Evolutionary conservation across 2,888 invertebrate species (phyloP).

Genomic region (Tholera decimalis): DNA sequence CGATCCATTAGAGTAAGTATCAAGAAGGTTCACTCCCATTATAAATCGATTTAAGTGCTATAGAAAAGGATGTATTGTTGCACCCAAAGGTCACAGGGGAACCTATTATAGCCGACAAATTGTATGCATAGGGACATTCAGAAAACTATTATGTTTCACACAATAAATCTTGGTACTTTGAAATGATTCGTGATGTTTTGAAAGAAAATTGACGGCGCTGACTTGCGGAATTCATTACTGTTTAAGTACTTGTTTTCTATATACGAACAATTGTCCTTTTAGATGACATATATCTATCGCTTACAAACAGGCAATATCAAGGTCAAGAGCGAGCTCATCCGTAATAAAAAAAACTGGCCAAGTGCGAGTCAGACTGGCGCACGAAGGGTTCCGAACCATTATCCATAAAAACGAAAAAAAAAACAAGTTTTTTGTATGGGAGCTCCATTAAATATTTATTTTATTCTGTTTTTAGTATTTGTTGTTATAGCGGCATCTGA

Average conservation of each 20-base stretch:
- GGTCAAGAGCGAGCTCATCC: too few species aligned
- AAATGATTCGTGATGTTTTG: constrained; percentile 53
- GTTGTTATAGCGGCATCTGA: too few species aligned
- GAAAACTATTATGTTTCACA: constrained; percentile 74
- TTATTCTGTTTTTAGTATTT: too few species aligned
- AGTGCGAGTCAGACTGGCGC: too few species aligned
- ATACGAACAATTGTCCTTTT: constrained; percentile 10
- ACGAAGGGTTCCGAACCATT: too few species aligned
- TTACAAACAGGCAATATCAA: too few species aligned
- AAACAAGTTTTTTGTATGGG: too few species aligned
- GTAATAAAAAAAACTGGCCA: too few species aligned
- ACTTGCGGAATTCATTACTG: constrained; percentile 61
- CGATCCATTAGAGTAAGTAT: constrained; percentile 61
- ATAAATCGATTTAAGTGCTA: constrained; percentile 78
- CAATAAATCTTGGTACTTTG: constrained; percentile 56
- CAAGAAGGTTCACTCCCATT: constrained; percentile 69
- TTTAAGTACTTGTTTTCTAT: constrained; percentile 17
- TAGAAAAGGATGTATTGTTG: constrained; percentile 81
- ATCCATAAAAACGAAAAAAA: too few species aligned
- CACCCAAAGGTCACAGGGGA: constrained; percentile 81
- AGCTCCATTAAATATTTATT: too few species aligned
- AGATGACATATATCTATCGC: background rate
- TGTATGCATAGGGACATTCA: constrained; percentile 74
- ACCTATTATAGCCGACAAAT: constrained; percentile 76
- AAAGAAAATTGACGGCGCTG: constrained; percentile 59